Evolutionary conservation across 2,888 invertebrate species (phyloP), one percentile per base, ranked within the genome.

Genomic region (Ophion slaviceki): DNA sequence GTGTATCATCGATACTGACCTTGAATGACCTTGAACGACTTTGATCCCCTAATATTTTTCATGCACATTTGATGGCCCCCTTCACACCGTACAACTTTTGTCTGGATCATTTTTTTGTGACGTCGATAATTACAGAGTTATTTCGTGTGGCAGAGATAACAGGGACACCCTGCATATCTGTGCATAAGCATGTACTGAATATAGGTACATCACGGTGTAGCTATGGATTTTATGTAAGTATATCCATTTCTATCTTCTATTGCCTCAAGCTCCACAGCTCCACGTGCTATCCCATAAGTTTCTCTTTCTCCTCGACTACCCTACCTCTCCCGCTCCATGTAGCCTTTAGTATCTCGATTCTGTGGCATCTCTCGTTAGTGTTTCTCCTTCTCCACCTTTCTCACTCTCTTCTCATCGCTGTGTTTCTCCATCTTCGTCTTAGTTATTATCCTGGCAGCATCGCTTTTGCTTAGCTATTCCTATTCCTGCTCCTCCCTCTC

Each of bases 351-450:
- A 61, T 76, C 53, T 66, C 59, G 53, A 82, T 82, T 72, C 74
- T 59, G 20, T n/a, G 66, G 28, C 67, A 40, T 74, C 83, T 68
- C 74, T 84, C 59, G 57, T 79, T 74, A 75, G 57, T 28, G 68
- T 71, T 67, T 62, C 68, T 66, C 53, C n/a, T 62, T 28, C 57
- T 62, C 66, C 64, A 53, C 4, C 32, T 64, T 70, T 32, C 32
- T 5, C 45, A 5, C 17, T 45, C 36, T 36, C 47, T 32, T 32
- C 24, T 66, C 28, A 45, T 40, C 72, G 45, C 17, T 62, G 10
- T 47, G 14, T 36, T 32, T n/a, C 28, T 24, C 17, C 20, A 40
- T 47, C 28, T 47, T 24, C 14, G 24, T 47, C 47, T 20, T 14
- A 53, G 70, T 24, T 24, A 53, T 28, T 45, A 45, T 47, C 24